Conservation (phyloP, 1,140 invertebrate species). For the Limonius californicus region DNA sequence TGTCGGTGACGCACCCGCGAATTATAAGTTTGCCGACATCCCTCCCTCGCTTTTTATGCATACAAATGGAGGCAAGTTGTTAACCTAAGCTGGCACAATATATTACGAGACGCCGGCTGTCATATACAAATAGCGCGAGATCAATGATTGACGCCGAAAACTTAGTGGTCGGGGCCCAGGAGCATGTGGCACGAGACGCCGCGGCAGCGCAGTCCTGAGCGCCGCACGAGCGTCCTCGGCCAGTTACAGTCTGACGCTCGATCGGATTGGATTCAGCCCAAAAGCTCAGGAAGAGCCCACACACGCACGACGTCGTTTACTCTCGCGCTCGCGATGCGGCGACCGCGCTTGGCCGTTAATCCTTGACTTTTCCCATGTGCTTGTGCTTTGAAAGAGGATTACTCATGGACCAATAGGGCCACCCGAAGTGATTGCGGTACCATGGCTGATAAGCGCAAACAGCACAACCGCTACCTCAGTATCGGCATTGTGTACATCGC, state of each 20-base stretch:
- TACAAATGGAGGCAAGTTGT: constrained; percentile 20
- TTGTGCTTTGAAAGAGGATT: constrained; percentile 8
- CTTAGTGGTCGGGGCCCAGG: constrained; percentile 31
- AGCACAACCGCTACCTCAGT: constrained; percentile 35
- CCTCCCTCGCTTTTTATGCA: constrained; percentile 14
- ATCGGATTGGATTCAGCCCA: constrained; percentile 17
- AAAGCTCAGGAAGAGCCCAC: background rate
- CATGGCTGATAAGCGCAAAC: constrained; percentile 34
- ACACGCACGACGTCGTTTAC: constrained; percentile 3
- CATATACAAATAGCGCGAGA: constrained; percentile 33
- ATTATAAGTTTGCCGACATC: constrained; percentile 11
- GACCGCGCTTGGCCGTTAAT: background rate
- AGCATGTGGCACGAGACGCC: constrained; percentile 29
- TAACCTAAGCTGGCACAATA: constrained; percentile 18
- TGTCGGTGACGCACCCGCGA: constrained; percentile 12
- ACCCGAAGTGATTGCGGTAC: background rate
- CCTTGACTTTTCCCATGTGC: constrained; percentile 11
- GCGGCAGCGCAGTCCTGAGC: constrained; percentile 28
- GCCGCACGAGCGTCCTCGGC: constrained; percentile 25
- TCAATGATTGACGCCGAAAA: constrained; percentile 37
- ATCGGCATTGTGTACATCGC: constrained; percentile 40
- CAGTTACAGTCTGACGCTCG: constrained; percentile 31
- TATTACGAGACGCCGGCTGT: constrained; percentile 20
- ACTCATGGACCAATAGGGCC: background rate
- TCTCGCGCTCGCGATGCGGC: constrained; percentile 13